Conservation (phyloP, 2,888 invertebrate genomes). For the Tachina fera region DNA sequence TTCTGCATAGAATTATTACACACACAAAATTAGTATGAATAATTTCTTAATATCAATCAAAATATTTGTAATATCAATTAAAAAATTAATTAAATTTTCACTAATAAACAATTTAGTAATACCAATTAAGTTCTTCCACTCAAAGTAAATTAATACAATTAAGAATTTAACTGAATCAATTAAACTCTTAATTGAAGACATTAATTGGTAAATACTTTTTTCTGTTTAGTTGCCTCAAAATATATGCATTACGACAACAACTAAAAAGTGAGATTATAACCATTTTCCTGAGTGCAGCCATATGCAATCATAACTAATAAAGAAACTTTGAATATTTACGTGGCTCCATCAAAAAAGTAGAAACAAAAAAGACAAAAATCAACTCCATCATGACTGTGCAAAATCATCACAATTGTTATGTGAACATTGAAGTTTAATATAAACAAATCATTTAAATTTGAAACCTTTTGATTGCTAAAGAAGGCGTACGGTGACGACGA, state of each 20-base stretch:
- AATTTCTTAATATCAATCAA: no score
- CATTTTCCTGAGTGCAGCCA: neutral
- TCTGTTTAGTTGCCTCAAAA: no score
- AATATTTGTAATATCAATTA: no score
- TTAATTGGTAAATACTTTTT: no score
- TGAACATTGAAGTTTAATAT: constrained; percentile 71
- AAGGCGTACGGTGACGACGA: constrained; percentile 51
- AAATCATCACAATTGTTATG: constrained; percentile 71
- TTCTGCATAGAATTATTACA: no score
- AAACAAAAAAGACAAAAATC: constrained; percentile 20
- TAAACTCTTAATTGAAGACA: no score
- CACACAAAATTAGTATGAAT: no score
- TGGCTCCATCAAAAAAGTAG: constrained; percentile 56
- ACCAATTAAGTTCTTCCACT: no score
- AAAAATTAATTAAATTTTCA: no score
- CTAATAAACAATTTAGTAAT: no score
- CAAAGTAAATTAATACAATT: no score
- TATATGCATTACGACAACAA: neutral
- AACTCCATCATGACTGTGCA: constrained; percentile 68
- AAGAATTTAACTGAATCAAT: no score
- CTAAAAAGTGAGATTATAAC: neutral
- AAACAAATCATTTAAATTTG: constrained; percentile 72
- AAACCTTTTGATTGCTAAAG: constrained; percentile 67
- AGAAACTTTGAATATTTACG: constrained; percentile 55
- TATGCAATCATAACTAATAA: constrained; percentile 32